Base-by-base conservation (phyloP, 2,888 invertebrate genomes). In the Coremacera marginata region DNA sequence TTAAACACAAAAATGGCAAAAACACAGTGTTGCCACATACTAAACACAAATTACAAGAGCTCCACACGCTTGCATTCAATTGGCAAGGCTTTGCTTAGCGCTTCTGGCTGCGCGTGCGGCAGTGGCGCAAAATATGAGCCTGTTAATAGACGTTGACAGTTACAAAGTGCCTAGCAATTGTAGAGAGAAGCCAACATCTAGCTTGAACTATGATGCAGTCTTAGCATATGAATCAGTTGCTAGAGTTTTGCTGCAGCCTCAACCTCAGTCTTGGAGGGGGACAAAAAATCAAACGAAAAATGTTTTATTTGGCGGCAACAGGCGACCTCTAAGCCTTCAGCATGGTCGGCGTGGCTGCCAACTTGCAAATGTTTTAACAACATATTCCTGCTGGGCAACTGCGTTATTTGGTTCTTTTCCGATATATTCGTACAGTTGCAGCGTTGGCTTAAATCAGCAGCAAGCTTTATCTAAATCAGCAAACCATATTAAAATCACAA, bases 121-220 rank as follows among this genome's bases (percentile, higher is more conserved):
- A 22, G 65, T 75, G 62, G 63, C 75, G 60, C 51, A 75, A 77
- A 81, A 78, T 81, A 87, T 87, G 85, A 86, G 85, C 78, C 84
- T 84, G 83, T 87, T 87, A 87, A 87, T 87, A 85, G 85, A 84
- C 84, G 84, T 82, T 86, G 87, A 87, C 88, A 87, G 88, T 87
- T 87, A 87, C 88, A 87, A 87, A 87, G 87, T 88, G 86, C 86
- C 84, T 81, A 83, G 83, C 86, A 85, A 88, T 88, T 86, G 86
- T 84, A 82, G 83, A 83, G 84, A 82, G 82, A 80, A 81, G 82
- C 80, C 77, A 55, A 67, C 71, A 52, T 34, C 60, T 34, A 74
- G 44, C 22, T 49, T 19, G 49, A 34, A 19, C 22, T 25, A n/a
- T 5, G 22, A 1, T 44, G 27, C 63, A 44, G 60, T 52, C n/a